Base-by-base conservation (phyloP, 2,113 vertebrate genomes). In the Mesoclemmys tuberculata region DNA sequence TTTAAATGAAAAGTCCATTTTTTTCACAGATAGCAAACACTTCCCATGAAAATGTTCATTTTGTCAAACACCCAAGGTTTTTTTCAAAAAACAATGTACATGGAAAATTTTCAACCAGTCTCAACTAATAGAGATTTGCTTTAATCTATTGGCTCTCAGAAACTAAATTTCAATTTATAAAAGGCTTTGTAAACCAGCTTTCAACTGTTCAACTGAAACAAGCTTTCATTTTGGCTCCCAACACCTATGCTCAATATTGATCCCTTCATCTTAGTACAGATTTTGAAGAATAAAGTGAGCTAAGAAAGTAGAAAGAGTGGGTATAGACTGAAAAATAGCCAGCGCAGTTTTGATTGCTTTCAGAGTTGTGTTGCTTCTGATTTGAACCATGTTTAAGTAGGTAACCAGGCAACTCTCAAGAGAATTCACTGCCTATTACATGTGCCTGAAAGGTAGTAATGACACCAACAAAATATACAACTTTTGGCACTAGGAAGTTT, bases 301-400 rank as follows among this genome's bases (percentile, higher is more conserved):
- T 83, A 81, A 84, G 41, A 86, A 13, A 85, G 26, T 26, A 71
- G 10, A 13, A 68, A 11, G 9, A 71, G 3, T 6, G 64, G 29
- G 0, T 1, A 10, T 2, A 89, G 88, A 74, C 0, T n/a, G 26
- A 13, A 56, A 52, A 74, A 8, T 2, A 4, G 35, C 71, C 27
- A 21, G 29, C 27, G 51, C 38, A 48, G 41, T 29, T 82, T 68
- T 79, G 68, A 52, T 2, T 1, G 21, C 41, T 93, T n/a, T 52
- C 41, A 2, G 0, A 0, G 2, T 10, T 0, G 11, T 21, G 58
- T 77, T 86, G 68, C 71, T 83, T 10, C 0, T 22, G 54, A 85
- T 49, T 77, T 54, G 41, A 79, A 64, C 52, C 44, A 29, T 0
- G 1, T 48, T 35, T 22, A 83, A 52, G 48, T 0, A 1, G 49